phyloP scores from a whole-genome alignment of 2,113 vertebrate genomes.

The Phocoena sinus region DNA sequence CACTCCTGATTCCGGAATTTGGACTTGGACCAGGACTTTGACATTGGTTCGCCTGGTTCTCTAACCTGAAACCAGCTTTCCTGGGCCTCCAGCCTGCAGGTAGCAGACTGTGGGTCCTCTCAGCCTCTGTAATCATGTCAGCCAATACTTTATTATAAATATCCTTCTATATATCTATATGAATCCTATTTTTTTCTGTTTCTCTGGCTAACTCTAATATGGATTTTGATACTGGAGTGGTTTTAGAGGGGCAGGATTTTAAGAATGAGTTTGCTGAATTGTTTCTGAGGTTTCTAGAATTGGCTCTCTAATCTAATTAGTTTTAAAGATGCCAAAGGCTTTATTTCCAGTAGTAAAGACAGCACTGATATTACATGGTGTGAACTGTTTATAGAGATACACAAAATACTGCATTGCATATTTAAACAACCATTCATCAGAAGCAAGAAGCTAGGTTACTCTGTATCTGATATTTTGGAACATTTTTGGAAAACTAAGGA shows the following conservation, averaged over 20 bases:
- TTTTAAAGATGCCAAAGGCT: background rate
- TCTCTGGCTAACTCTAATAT: background rate
- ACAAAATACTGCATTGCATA: background rate
- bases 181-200: background rate
- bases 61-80: background rate
- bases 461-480: background rate
- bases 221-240: background rate
- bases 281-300: background rate
- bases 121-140: background rate
- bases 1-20: background rate
- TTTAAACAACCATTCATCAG: background rate
- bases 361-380: background rate
- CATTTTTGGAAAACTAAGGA: background rate
- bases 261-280: background rate
- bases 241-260: background rate
- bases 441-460: background rate
- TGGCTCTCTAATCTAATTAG: background rate
- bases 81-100: background rate
- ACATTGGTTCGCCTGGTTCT: background rate
- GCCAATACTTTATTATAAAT: background rate
- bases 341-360: background rate
- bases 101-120: background rate
- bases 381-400: background rate
- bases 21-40: background rate
- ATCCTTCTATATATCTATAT: background rate